Evolutionary conservation across 2,888 invertebrate species (phyloP), one percentile per base, ranked within the genome.

Genomic region (Phortica magna): DNA sequence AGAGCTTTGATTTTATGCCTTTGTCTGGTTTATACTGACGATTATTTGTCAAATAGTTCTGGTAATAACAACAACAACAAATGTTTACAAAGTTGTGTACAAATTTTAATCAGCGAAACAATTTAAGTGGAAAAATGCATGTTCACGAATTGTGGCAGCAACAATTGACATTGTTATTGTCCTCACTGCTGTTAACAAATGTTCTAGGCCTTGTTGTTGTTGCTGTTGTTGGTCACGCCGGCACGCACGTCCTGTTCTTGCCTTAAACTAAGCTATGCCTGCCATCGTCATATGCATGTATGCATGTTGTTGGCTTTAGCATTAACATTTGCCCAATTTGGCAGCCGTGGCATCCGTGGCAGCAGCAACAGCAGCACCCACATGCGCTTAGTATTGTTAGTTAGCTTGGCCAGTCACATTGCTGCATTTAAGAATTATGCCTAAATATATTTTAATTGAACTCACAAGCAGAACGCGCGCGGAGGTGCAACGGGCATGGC

Each of bases 371-470:
- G 22, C 61, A 61, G 70, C 53, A 71, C 55, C 31, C 53, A 71
- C 70, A 67, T 42, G 67, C 67, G 67, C 67, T n/a, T 55, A 71
- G 53, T 53, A n/a, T 53, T 41, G 17, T 14, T 43, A 7, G n/a
- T 43, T 48, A 61, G 61, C 31, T 61, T 73, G 42, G 22, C n/a
- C 59, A 73, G 74, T 72, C 72, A 59, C 22, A 41, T 14, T 59
- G 57, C 7, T 39, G n/a, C 6, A 41, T 53, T 64, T 55, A 42
- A 55, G 80, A 83, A 84, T 83, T 79, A 81, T 81, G 82, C 77
- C 79, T 83, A 83, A 85, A 81, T 80, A 83, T 80, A 83, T 80
- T 85, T 86, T 88, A 85, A 85, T 85, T 85, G 85, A 84, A 82
- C 70, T 71, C 17, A 53, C 53, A 74, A 67, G 9, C 75, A 55